These are phyloP conservation scores for Ophonus ardosiacus DNA, from an alignment of 2,888 invertebrate genomes.

Conservation along the genomic window DNA sequence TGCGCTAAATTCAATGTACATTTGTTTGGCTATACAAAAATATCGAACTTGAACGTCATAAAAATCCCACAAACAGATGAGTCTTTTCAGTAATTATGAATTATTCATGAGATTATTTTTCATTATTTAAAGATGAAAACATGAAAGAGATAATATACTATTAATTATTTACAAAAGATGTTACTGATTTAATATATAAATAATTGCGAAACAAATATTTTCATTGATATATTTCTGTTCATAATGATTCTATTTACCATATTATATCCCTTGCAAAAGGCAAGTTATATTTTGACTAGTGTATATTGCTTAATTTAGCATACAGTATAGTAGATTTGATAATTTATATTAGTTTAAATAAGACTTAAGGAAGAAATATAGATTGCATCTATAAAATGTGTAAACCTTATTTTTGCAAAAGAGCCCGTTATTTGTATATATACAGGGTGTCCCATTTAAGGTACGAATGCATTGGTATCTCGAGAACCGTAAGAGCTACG, in stretches of 20 bases:
- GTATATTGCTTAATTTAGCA: background rate
- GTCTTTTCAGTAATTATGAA: background rate
- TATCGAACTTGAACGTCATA: slow-evolving; percentile 44
- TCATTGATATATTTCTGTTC: background rate
- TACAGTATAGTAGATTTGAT: background rate
- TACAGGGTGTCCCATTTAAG: no score
- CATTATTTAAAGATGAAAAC: background rate
- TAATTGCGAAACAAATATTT: background rate
- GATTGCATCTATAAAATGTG: no score
- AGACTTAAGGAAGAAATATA: no score
- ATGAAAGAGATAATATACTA: background rate
- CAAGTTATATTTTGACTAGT: background rate
- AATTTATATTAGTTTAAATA: no score
- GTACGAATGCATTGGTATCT: no score
- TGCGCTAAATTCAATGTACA: slow-evolving; percentile 38
- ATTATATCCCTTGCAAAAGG: background rate
- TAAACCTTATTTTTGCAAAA: no score
- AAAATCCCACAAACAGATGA: slow-evolving; percentile 2
- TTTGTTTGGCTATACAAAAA: slow-evolving; percentile 40
- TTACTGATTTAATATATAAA: background rate
- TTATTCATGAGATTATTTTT: background rate
- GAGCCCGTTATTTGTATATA: no score
- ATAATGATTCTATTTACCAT: background rate
- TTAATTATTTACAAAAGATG: background rate
- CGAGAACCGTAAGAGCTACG: no score